phyloP scores from a whole-genome alignment of 2,797 vertebrate genomes.

The Hemibagrus guttatus region DNA sequence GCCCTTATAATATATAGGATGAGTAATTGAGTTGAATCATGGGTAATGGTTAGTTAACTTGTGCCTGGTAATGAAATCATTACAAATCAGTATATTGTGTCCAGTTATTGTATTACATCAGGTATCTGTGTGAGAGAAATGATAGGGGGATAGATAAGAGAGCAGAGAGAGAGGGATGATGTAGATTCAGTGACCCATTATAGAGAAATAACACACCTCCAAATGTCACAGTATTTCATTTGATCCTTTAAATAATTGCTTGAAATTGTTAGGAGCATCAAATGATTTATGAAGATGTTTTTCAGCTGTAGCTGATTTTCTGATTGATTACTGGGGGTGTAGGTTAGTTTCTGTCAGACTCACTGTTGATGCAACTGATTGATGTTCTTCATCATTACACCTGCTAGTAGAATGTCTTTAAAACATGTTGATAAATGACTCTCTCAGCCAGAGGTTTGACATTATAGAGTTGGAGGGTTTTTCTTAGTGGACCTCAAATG shows the following conservation, averaged over 20 bases:
- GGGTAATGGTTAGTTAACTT: neutral
- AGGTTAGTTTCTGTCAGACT: conserved; percentile 36
- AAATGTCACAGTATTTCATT: neutral
- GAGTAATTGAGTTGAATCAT: neutral
- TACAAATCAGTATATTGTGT: neutral
- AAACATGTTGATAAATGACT: conserved; percentile 30
- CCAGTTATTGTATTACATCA: neutral
- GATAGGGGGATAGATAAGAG: neutral
- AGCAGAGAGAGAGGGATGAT: neutral
- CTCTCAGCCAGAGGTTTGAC: conserved; percentile 14
- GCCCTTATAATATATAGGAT: neutral
- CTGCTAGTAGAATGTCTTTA: conserved; percentile 20
- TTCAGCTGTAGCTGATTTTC: conserved; percentile 29
- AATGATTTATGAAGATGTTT: conserved; percentile 30
- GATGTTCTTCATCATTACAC: conserved; percentile 32
- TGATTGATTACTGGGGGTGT: conserved; percentile 43
- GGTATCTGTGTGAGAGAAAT: neutral
- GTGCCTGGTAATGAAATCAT: neutral
- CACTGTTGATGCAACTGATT: conserved; percentile 38
- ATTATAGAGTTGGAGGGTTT: conserved; percentile 19
- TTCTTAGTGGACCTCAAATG: neutral
- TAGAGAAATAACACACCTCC: neutral
- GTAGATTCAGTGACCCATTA: neutral
- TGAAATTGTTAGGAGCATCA: conserved; percentile 10
- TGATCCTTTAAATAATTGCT: conserved; percentile 21